Conservation (phyloP, 2,888 invertebrate species). For the Hirtodrosophila trivittata region DNA sequence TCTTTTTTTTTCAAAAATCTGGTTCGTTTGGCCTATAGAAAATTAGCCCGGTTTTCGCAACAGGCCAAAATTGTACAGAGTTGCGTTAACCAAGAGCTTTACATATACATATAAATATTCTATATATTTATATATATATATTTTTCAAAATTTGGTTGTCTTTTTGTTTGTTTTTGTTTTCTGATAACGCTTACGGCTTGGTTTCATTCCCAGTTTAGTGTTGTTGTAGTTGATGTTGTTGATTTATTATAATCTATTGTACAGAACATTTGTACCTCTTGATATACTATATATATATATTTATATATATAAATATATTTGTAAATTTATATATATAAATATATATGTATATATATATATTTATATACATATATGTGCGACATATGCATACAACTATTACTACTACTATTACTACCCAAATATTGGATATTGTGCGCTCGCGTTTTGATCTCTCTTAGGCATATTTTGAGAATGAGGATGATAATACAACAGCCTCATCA, state of each 20-base stretch:
- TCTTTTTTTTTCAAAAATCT: too few species aligned
- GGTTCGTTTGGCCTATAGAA: too few species aligned
- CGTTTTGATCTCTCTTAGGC: conserved; percentile 81
- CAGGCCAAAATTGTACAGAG: too few species aligned
- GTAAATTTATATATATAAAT: conserved; percentile 27
- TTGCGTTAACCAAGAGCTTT: too few species aligned
- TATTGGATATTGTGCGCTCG: conserved; percentile 71
- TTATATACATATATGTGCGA: conserved; percentile 27
- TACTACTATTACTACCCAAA: conserved; percentile 40
- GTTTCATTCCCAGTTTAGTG: conserved; percentile 49
- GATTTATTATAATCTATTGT: conserved; percentile 31
- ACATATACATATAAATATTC: too few species aligned
- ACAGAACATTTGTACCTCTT: conserved; percentile 23
- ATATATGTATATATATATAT: conserved; percentile 15
- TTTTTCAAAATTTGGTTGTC: background rate
- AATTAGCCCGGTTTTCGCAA: too few species aligned
- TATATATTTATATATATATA: too few species aligned
- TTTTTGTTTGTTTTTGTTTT: background rate
- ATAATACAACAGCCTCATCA: conserved; percentile 84
- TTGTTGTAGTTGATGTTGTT: conserved; percentile 30
- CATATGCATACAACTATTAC: conserved; percentile 43
- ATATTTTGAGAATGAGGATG: conserved; percentile 84
- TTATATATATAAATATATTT: conserved; percentile 12
- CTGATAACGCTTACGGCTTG: conserved; percentile 7
- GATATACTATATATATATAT: conserved; percentile 23